Conservation (phyloP, 2,888 invertebrate species). For the Protodeltote pygarga region DNA sequence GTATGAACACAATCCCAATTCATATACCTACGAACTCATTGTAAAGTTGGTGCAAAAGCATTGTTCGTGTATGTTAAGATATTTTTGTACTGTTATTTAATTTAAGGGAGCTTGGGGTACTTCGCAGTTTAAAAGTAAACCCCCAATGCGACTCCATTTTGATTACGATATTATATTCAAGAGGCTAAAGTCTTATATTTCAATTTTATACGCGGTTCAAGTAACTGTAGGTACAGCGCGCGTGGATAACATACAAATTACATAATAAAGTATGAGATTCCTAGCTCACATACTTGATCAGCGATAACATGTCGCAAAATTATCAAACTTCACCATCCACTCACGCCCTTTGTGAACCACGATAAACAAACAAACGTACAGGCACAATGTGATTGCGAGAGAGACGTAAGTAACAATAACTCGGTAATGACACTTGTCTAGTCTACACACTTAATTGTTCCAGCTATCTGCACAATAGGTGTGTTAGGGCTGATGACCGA, state of each 20-base stretch:
- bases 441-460: conserved; percentile 47
- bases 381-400: conserved; percentile 22
- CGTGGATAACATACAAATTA: background rate
- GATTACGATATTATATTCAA: no score
- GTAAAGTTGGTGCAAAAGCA: no score
- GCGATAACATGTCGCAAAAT: conserved; percentile 33
- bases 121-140: no score
- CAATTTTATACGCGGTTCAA: no score
- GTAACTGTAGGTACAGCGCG: no score
- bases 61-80: no score
- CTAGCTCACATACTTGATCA: conserved; percentile 19
- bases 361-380: conserved; percentile 23
- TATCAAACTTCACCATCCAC: conserved; percentile 38
- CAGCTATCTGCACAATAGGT: conserved; percentile 28
- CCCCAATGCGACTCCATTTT: no score
- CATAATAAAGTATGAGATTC: conserved; percentile 22
- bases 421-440: conserved; percentile 51
- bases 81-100: no score
- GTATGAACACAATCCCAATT: no score
- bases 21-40: no score
- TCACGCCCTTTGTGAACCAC: conserved; percentile 35
- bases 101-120: no score
- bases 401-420: conserved; percentile 49
- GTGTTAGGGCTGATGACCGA: conserved; percentile 18
- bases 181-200: no score